These are phyloP conservation scores for Conus ventricosus DNA, from an alignment of 1,140 invertebrate genomes.

Conservation along the genomic window DNA sequence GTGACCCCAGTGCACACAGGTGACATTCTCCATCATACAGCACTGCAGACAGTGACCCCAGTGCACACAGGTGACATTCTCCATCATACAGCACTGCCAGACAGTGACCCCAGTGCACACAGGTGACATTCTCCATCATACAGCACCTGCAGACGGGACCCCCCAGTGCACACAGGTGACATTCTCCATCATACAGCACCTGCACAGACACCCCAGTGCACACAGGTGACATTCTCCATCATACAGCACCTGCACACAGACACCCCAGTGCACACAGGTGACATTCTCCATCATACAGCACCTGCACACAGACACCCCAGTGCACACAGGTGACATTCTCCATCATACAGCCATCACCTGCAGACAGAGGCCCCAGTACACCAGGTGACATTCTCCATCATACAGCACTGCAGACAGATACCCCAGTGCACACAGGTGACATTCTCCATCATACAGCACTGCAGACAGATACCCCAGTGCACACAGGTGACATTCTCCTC, in stretches of 20 bases:
- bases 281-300: slow-evolving; percentile 56
- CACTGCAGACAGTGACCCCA: slow-evolving; percentile 45
- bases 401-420: slow-evolving; percentile 50
- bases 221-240: slow-evolving; percentile 55
- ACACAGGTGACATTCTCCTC: no score
- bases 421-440: slow-evolving; percentile 49
- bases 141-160: slow-evolving; percentile 48
- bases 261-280: slow-evolving; percentile 44
- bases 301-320: slow-evolving; percentile 45
- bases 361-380: no score
- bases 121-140: slow-evolving; percentile 56
- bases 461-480: no score
- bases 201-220: slow-evolving; percentile 37
- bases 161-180: slow-evolving; percentile 47
- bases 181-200: slow-evolving; percentile 56
- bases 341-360: slow-evolving; percentile 57
- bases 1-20: slow-evolving; percentile 44
- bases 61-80: slow-evolving; percentile 48
- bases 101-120: slow-evolving; percentile 41
- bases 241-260: slow-evolving; percentile 52
- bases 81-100: slow-evolving; percentile 53
- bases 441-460: slow-evolving; percentile 56
- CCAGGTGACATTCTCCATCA: slow-evolving; percentile 53
- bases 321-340: slow-evolving; percentile 50
- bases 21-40: slow-evolving; percentile 57